phyloP scores from a whole-genome alignment of 2,888 invertebrate genomes.

The Sphaerolaimus hirsutus region DNA sequence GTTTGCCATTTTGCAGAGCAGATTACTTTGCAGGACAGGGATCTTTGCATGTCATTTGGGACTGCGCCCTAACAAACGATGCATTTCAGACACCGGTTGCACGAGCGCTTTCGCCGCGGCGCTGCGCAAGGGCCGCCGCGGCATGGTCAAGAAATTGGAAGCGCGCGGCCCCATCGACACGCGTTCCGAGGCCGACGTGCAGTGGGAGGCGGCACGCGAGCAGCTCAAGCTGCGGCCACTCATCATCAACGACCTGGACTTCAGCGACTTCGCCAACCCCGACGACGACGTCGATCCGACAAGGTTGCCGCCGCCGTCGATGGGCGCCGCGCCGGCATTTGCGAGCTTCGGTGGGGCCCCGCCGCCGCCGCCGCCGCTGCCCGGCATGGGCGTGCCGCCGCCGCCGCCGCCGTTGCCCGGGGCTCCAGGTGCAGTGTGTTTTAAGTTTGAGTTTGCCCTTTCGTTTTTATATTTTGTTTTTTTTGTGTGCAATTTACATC shows the following conservation, averaged over 20 bases:
- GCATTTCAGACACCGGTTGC: not conserved
- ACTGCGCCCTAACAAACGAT: too few relatives aligned
- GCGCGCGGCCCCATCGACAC: slow-evolving; percentile 1
- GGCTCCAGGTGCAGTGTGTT: slow-evolving; percentile 5
- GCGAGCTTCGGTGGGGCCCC: slow-evolving; percentile 17
- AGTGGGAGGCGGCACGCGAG: slow-evolving; percentile 73
- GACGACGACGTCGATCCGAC: slow-evolving; percentile 43
- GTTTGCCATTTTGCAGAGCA: too few relatives aligned
- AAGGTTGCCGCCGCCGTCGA: slow-evolving; percentile 21
- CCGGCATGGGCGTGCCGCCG: slow-evolving; percentile 12
- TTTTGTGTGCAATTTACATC: too few relatives aligned
- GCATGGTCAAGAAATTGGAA: slow-evolving; percentile 15
- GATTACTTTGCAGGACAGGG: too few relatives aligned
- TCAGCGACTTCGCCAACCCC: slow-evolving; percentile 64
- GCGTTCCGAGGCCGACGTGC: slow-evolving; percentile 42
- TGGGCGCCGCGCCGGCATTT: slow-evolving; percentile 10
- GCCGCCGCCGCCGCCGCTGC: slow-evolving; percentile 29
- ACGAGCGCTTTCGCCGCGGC: not conserved
- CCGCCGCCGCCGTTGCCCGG: slow-evolving; percentile 14
- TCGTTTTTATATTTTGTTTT: too few relatives aligned
- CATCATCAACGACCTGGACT: slow-evolving; percentile 72
- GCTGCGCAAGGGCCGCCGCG: slow-evolving; percentile 6
- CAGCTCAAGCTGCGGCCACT: slow-evolving; percentile 33
- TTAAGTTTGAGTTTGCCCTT: too few relatives aligned
- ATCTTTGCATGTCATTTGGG: too few relatives aligned